Percentiles rank a stretch among this genome's conserved stretches.
Conservation (phyloP, 2,113 vertebrate species). For the Oriolus oriolus region DNA sequence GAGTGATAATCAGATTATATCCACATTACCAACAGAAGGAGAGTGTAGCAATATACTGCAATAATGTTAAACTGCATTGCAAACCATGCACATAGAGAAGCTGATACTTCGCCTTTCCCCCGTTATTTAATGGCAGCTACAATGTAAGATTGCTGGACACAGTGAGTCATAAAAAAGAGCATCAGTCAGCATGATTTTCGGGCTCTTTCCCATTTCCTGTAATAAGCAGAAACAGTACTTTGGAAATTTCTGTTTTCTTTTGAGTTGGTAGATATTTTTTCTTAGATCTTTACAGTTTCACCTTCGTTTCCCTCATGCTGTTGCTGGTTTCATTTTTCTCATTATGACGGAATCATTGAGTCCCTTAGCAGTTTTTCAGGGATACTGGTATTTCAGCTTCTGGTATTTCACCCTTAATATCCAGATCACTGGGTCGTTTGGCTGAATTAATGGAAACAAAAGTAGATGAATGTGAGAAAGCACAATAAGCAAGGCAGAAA, state of each 20-base stretch:
- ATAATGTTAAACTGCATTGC: not conserved
- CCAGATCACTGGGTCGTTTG: not conserved
- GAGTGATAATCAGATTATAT: not conserved
- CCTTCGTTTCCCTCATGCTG: not conserved
- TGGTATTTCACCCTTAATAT: not conserved
- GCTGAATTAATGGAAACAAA: not conserved
- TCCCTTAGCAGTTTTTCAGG: not conserved
- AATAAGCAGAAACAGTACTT: slow-evolving; percentile 11
- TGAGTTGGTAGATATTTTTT: not conserved
- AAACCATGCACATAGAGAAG: fast-evolving
- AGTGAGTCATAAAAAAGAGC: not conserved
- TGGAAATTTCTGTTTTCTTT: not conserved
- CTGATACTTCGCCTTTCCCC: not conserved
- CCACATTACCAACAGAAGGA: not conserved
- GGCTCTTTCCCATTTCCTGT: not conserved
- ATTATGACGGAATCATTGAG: not conserved
- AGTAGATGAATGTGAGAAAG: not conserved
- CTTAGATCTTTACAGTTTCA: not conserved
- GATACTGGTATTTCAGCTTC: not conserved
- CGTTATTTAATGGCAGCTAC: not conserved
- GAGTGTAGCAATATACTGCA: not conserved
- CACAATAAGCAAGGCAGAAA: not conserved
- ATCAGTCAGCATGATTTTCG: not conserved
- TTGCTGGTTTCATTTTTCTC: not conserved
- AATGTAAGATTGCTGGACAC: not conserved